Conservation (phyloP, 2,797 vertebrate species). For the Rhynchonycteris naso region DNA sequence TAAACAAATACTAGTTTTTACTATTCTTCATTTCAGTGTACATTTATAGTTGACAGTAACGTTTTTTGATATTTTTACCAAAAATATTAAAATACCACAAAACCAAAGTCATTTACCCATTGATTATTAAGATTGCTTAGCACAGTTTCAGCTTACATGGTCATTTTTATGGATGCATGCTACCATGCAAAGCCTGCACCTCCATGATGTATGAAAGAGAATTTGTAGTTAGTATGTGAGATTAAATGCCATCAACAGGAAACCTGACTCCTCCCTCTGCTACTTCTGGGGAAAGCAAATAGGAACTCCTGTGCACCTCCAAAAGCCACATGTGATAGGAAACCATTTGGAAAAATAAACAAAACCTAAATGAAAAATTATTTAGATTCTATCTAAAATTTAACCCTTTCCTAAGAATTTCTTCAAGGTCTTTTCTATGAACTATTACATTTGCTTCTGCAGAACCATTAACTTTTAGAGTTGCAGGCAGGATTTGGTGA, state of each 20-base stretch:
- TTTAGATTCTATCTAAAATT: slow-evolving; percentile 10
- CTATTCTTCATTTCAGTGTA: background rate
- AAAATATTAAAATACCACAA: background rate
- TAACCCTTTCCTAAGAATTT: slow-evolving; percentile 40
- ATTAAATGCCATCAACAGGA: slow-evolving; percentile 55
- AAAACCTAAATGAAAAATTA: slow-evolving; percentile 29
- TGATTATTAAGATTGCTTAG: background rate
- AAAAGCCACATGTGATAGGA: slow-evolving; percentile 34
- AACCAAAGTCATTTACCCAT: background rate
- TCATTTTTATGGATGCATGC: background rate
- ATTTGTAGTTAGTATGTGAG: background rate
- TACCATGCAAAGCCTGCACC: background rate
- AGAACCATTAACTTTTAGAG: background rate
- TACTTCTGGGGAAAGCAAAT: slow-evolving; percentile 69
- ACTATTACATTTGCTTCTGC: background rate
- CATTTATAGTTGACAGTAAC: background rate
- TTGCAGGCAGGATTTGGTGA: background rate
- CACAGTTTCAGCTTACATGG: background rate
- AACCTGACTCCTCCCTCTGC: slow-evolving; percentile 64
- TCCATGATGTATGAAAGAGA: background rate
- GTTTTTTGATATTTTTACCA: background rate
- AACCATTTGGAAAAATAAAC: background rate
- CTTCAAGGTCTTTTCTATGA: background rate
- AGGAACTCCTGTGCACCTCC: slow-evolving; percentile 45
- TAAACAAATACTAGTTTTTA: background rate